Evolutionary conservation across 2,888 invertebrate species (phyloP), one percentile per base, ranked within the genome.

Genomic region (Drosophila subsilvestris): DNA sequence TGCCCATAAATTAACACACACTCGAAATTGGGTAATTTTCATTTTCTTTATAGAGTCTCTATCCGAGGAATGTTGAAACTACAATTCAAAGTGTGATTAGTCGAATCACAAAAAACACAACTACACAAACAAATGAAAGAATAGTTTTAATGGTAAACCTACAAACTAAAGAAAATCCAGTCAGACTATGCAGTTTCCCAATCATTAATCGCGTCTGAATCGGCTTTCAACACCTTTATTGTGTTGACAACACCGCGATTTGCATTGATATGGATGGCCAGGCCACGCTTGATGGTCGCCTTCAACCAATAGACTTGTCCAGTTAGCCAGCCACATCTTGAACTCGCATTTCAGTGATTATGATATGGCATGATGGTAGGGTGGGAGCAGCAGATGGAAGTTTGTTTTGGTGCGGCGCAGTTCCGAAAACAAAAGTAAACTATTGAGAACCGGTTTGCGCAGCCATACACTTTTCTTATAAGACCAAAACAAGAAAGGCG

Each of bases 351-450:
- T 43, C 53, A 51, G 27, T 60, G 51, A 57, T 43, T 44, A 47
- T 53, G 56, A 45, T 63, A 55, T 32, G 66, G 63, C 69, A 75
- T 42, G 42, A 51, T 50, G 27, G 25, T 17, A 27, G 42, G 32
- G 50, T 22, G 70, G 61, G 61, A 18, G n/a, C 68, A 25, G 32
- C 57, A 66, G 68, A 68, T 68, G 67, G 45, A 54, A 56, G 69
- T 87, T 82, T 79, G 83, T 86, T 84, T 82, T 84, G 86, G 79
- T 88, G 77, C 75, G 87, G 72, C 87, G 81, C 79, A 86, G 78
- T 81, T 81, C 29, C 20, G 62, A 65, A 76, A 75, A 75, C 65
- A 75, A 75, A 63, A 75, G 72, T 74, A 51, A 73, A 72, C 63
- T 62, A 48, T 83, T 70, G 54, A 62, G 75, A 88, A 88, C 85